Conservation (phyloP, 2,797 vertebrate genomes). For the Onychomys torridus region DNA sequence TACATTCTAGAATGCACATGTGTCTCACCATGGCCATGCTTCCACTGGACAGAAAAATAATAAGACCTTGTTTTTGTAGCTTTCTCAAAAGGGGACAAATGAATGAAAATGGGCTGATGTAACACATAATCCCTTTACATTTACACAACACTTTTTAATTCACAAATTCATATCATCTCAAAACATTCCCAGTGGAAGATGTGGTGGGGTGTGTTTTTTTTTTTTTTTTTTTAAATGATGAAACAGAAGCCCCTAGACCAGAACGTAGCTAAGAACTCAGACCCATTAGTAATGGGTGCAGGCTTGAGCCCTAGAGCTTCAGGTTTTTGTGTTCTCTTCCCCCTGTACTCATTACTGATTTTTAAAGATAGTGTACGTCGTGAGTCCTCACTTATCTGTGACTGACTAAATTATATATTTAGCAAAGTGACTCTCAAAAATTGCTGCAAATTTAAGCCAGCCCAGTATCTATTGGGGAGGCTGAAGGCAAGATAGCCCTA, state of each 20-base stretch:
- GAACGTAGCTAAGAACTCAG: not conserved
- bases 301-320: not conserved
- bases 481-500: not conserved
- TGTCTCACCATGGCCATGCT: too few relatives aligned
- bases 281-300: not conserved
- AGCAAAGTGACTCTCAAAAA: conserved; percentile 3
- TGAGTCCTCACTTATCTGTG: not conserved
- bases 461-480: not conserved
- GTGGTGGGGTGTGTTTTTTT: not conserved
- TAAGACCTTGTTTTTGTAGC: not conserved
- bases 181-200: not conserved
- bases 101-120: not conserved
- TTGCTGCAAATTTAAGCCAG: not conserved
- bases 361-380: not conserved
- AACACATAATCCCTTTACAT: not conserved
- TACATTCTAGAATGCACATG: not conserved
- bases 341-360: not conserved
- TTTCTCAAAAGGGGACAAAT: not conserved
- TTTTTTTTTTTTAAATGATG: too few relatives aligned
- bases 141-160: not conserved
- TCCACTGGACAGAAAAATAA: not conserved
- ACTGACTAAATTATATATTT: conserved; percentile 10
- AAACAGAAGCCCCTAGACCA: not conserved
- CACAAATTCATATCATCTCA: not conserved
- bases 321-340: not conserved